A percentile compares a stretch with the other conserved stretches of the same genome.
These are phyloP conservation scores for Gymnothorax javanicus DNA, from an alignment of 2,797 vertebrate genomes.

Conservation along the genomic window DNA sequence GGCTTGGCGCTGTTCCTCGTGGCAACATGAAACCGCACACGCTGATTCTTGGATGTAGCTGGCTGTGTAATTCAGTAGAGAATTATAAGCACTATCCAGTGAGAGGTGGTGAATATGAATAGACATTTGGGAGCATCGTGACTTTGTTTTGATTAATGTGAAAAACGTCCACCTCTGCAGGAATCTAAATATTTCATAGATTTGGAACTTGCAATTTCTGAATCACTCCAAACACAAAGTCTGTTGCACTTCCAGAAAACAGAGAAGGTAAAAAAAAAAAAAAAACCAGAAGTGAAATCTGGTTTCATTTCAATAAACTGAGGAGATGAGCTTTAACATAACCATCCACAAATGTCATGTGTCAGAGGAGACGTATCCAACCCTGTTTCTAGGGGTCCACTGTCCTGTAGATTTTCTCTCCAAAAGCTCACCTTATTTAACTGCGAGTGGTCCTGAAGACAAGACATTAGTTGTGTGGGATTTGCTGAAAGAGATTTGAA, in stretches of 20 bases:
- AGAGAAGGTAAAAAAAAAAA: neutral
- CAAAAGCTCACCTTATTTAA: too few relatives aligned
- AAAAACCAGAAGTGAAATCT: neutral
- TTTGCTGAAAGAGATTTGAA: too few relatives aligned
- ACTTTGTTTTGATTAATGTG: neutral
- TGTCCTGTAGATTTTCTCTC: too few relatives aligned
- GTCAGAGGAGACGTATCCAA: too few relatives aligned
- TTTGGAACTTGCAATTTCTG: neutral
- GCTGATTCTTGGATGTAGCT: too few relatives aligned
- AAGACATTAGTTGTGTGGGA: too few relatives aligned
- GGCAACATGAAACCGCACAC: neutral
- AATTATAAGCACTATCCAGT: neutral
- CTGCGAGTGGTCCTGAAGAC: too few relatives aligned
- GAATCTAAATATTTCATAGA: neutral
- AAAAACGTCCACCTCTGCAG: neutral
- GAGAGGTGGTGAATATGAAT: neutral
- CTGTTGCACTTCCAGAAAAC: neutral
- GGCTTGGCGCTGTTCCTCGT: neutral
- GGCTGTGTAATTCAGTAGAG: neutral
- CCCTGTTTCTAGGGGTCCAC: too few relatives aligned
- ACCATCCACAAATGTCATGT: neutral
- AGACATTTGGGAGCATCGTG: neutral
- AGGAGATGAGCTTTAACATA: neutral
- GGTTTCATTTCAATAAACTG: neutral
- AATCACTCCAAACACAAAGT: neutral